Conservation (phyloP, 92 coral and sea anemone species). For the Heliopora coerulea region DNA sequence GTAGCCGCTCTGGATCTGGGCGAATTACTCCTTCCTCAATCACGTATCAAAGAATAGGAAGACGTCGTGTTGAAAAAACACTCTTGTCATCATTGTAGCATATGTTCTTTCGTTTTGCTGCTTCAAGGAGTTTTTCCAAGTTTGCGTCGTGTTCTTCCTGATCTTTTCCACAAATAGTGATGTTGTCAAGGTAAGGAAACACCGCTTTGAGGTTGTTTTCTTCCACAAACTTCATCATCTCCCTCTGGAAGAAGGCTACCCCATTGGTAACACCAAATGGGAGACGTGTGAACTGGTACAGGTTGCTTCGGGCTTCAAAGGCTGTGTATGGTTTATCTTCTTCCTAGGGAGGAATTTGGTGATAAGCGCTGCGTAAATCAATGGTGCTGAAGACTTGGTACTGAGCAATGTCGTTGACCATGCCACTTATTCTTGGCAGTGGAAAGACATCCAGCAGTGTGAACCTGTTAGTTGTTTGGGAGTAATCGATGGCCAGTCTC, state of each 20-base stretch:
- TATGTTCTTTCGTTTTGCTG: constrained; percentile 26
- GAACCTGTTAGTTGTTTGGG: constrained; percentile 32
- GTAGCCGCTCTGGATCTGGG: constrained; percentile 48
- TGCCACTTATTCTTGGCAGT: constrained; percentile 21
- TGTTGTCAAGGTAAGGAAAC: constrained; percentile 2
- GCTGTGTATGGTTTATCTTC: constrained; percentile 45
- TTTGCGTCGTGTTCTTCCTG: constrained; percentile 22
- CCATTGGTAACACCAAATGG: constrained; percentile 60
- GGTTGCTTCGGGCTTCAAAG: constrained; percentile 47
- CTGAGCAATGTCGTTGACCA: constrained; percentile 34
- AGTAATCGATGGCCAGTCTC: constrained; percentile 31
- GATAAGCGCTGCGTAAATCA: constrained; percentile 50
- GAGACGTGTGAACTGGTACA: constrained; percentile 50
- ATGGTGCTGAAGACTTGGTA: constrained; percentile 49
- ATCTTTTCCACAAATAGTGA: constrained; percentile 11
- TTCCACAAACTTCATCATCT: constrained; percentile 55
- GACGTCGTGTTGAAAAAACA: constrained; percentile 52
- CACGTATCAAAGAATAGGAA: constrained; percentile 56
- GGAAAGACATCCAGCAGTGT: constrained; percentile 41
- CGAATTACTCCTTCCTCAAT: constrained; percentile 51
- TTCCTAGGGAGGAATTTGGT: constrained; percentile 53
- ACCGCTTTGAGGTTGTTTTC: constrained; percentile 1
- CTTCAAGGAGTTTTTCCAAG: not conserved
- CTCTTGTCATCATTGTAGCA: constrained; percentile 51
- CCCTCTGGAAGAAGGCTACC: constrained; percentile 52